phyloP scores from a whole-genome alignment of 2,113 vertebrate genomes.

The Apteryx owenii region DNA sequence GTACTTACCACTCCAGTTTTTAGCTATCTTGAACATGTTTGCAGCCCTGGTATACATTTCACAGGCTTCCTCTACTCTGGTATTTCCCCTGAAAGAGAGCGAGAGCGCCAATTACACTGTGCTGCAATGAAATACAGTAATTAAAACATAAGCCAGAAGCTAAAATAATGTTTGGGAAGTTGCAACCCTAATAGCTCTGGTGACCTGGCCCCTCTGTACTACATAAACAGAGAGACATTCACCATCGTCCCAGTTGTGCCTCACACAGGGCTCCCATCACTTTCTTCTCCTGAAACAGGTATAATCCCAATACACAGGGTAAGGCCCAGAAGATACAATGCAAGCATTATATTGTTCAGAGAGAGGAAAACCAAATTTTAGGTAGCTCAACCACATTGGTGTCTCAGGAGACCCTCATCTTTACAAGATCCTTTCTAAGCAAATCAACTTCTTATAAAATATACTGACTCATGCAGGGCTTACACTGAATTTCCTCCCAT shows the following conservation, averaged over 20 bases:
- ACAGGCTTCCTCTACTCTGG: slow-evolving; percentile 96
- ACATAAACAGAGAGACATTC: neutral
- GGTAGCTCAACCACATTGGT: neutral
- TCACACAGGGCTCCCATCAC: neutral
- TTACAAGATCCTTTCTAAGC: neutral
- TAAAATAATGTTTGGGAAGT: neutral
- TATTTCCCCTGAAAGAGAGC: slow-evolving; percentile 84
- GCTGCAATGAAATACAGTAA: accelerated
- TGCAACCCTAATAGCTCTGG: accelerated
- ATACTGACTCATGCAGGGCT: neutral
- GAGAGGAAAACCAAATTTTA: neutral
- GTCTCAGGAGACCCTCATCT: neutral
- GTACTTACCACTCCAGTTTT: slow-evolving; percentile 95
- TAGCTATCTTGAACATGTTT: slow-evolving; percentile 99
- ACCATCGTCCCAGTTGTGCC: neutral
- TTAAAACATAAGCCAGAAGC: accelerated
- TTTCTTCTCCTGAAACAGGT: neutral
- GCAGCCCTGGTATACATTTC: slow-evolving; percentile 98
- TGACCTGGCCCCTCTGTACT: accelerated
- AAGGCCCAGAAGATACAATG: neutral
- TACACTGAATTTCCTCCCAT: neutral
- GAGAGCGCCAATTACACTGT: neutral
- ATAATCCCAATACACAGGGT: neutral
- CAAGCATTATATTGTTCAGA: neutral
- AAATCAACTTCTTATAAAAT: neutral